phyloP scores from a whole-genome alignment of 2,888 invertebrate genomes.

The Mythimna lalbum region DNA sequence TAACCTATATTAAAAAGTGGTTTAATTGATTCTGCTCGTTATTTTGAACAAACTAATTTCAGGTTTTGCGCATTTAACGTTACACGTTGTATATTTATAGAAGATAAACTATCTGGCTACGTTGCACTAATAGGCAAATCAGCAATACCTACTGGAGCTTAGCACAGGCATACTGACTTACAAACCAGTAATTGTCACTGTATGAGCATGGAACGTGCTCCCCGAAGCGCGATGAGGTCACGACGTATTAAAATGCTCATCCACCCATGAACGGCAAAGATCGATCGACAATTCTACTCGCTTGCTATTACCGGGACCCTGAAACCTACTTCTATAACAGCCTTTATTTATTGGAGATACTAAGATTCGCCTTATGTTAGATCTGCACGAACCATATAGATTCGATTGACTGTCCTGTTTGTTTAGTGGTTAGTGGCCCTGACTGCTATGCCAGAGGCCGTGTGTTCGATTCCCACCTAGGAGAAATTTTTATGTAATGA shows the following conservation, averaged over 20 bases:
- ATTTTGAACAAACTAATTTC: too few relatives aligned
- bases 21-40: too few relatives aligned
- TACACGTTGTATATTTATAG: too few relatives aligned
- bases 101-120: too few relatives aligned
- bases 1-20: too few relatives aligned
- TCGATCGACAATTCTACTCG: slow-evolving; percentile 14
- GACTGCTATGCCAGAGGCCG: too few relatives aligned
- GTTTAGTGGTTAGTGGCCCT: too few relatives aligned
- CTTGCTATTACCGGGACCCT: background rate
- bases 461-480: too few relatives aligned
- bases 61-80: too few relatives aligned
- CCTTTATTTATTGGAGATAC: background rate
- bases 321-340: background rate
- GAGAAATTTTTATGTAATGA: too few relatives aligned
- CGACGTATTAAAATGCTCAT: slow-evolving; percentile 34
- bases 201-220: slow-evolving; percentile 16
- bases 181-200: background rate
- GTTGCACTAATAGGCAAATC: too few relatives aligned
- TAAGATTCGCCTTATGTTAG: background rate
- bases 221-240: slow-evolving; percentile 16
- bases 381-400: background rate
- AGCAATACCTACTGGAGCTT: background rate
- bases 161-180: background rate
- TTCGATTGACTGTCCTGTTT: too few relatives aligned
- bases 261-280: slow-evolving; percentile 26